Evolutionary conservation across 2,113 vertebrate genomes (phyloP), one percentile per base, ranked within the genome.

Genomic region (Ceyx melanurus): DNA sequence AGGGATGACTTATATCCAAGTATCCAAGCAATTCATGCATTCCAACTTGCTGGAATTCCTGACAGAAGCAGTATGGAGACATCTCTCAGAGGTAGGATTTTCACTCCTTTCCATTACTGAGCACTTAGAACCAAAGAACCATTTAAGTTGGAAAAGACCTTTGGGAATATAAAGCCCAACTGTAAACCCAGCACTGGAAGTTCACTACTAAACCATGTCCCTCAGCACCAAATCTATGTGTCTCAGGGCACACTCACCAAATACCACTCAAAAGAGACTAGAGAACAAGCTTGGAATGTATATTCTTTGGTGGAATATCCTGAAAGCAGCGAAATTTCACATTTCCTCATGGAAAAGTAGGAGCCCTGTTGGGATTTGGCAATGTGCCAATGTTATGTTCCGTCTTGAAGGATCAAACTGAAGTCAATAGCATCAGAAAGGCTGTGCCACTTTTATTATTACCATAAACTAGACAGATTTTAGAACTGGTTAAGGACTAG

Each of bases 341-440:
- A 17, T 82, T 68, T 86, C 50, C 40, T 48, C 11, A 9, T 17
- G 40, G 51, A 70, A 48, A 70, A 6, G 14, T 28, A 43, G 43
- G 35, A 76, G 68, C 20, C n/a, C 46, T 60, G 46, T 22, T 78
- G 51, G 86, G 29, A 86, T 60, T 48, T 67, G 40, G 14, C 9
- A 35, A 35, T 3, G 20, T 22, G 74, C 13, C 29, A 65, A 72
- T 1, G 5, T 29, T 54, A 8, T 0, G 0, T 72, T 28, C 62
- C 73, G 46, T 73, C 42, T 82, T 54, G 28, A 86, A 68, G 35
- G 42, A 78, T 75, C 53, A 57, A 43, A 75, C 9, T 48, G 57
- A 80, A 75, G 45, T 35, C 53, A 66, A 26, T 53, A 29, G 23
- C 57, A 48, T 64, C 1, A 1, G 43, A 81, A 88, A 74, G 16